phyloP scores from a whole-genome alignment of 2,888 invertebrate genomes.

The Parascotia fuliginaria region DNA sequence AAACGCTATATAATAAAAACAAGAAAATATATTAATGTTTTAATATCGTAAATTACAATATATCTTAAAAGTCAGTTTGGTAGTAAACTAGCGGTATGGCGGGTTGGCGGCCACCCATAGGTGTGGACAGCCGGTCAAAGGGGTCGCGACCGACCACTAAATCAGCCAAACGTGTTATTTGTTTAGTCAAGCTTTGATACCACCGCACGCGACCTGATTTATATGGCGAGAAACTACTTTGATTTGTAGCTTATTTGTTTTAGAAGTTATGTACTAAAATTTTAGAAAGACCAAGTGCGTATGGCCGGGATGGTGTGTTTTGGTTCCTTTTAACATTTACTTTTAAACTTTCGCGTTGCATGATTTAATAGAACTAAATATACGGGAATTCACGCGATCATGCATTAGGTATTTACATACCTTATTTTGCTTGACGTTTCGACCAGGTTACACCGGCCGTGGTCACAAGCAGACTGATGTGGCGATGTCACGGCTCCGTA shows the following conservation, averaged over 20 bases:
- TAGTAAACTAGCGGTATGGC: constrained; percentile 54
- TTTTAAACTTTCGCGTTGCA: too few relatives aligned
- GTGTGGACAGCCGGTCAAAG: constrained; percentile 64
- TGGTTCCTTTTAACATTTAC: too few relatives aligned
- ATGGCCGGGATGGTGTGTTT: too few relatives aligned
- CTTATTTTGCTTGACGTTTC: too few relatives aligned
- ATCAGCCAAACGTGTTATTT: constrained; percentile 69
- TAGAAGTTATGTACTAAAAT: constrained; percentile 7
- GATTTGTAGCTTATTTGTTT: constrained; percentile 27
- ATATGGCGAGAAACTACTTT: constrained; percentile 35
- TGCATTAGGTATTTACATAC: too few relatives aligned
- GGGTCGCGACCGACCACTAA: constrained; percentile 53
- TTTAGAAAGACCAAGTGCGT: neutral
- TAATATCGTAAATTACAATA: constrained; percentile 38
- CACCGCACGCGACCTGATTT: constrained; percentile 46
- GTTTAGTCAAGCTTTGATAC: constrained; percentile 59
- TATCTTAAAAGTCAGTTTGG: constrained; percentile 46
- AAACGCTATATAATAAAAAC: neutral
- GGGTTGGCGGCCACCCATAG: constrained; percentile 70
- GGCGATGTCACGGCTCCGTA: too few relatives aligned
- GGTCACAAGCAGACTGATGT: too few relatives aligned
- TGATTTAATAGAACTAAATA: too few relatives aligned
- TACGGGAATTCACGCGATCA: too few relatives aligned
- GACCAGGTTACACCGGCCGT: too few relatives aligned
- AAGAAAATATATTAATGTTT: constrained; percentile 8